These are phyloP conservation scores for Rana temporaria DNA, from an alignment of 2,113 vertebrate genomes.

Conservation along the genomic window DNA sequence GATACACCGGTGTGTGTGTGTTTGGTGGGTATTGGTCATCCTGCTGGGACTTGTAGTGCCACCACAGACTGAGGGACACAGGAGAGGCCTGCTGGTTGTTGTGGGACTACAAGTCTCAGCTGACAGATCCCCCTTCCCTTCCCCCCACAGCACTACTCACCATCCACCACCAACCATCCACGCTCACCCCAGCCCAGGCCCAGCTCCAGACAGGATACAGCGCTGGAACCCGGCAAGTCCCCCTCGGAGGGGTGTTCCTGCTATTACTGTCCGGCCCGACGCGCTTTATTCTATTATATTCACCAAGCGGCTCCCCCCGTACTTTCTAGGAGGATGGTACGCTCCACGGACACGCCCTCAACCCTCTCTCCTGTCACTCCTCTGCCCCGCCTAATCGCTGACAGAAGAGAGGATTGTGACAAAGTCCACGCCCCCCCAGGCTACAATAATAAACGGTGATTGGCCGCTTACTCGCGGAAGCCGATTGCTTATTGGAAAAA, in stretches of 20 bases:
- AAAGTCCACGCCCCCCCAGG: neutral
- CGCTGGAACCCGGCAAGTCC: neutral
- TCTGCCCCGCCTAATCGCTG: neutral
- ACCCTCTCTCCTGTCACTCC: neutral
- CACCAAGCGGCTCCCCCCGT: neutral
- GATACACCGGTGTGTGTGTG: neutral
- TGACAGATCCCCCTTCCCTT: neutral
- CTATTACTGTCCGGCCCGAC: neutral
- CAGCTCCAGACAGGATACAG: constrained; percentile 48
- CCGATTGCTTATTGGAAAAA: neutral
- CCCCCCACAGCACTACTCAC: constrained; percentile 1
- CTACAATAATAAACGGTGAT: neutral
- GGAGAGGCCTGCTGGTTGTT: too few species aligned
- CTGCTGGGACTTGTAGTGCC: too few species aligned
- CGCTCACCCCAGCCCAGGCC: constrained; percentile 52
- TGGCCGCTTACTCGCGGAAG: constrained; percentile 55
- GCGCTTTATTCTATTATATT: neutral
- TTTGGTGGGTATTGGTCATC: neutral
- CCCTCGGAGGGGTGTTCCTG: neutral
- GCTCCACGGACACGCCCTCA: neutral
- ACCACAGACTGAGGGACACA: too few species aligned
- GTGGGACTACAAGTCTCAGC: neutral
- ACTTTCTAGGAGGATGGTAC: neutral
- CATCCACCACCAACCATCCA: constrained; percentile 9
- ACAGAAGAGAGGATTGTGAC: too few species aligned